Percentiles rank a stretch among this genome's conserved stretches.
phyloP scores from a whole-genome alignment of 1,140 invertebrate species.

The Papilio polyxenes region DNA sequence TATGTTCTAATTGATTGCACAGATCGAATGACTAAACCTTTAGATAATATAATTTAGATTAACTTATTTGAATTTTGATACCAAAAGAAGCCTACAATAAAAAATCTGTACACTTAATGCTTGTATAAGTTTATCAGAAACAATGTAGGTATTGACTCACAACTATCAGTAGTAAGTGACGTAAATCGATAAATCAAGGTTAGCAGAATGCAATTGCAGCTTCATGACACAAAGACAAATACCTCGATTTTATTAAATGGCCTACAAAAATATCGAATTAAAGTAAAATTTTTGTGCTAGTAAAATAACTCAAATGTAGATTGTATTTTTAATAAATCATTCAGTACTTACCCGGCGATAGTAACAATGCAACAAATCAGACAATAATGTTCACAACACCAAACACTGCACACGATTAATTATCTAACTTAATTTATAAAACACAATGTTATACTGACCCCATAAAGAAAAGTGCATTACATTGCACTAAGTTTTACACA shows the following conservation, averaged over 20 bases:
- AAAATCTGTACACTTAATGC: not conserved
- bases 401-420: conserved; percentile 44
- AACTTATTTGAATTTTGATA: no score
- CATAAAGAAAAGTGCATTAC: conserved; percentile 44
- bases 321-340: conserved; percentile 36
- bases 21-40: no score
- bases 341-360: conserved; percentile 65
- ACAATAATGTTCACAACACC: conserved; percentile 50
- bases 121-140: not conserved
- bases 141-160: not conserved
- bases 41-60: no score
- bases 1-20: no score
- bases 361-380: conserved; percentile 46
- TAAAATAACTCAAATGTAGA: not conserved
- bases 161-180: conserved; percentile 44
- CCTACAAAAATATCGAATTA: not conserved
- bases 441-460: not conserved
- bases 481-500: conserved; percentile 38
- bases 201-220: conserved; percentile 60
- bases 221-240: conserved; percentile 43
- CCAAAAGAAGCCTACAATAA: no score
- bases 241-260: not conserved
- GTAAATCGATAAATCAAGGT: conserved; percentile 72
- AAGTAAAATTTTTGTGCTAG: not conserved
- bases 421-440: not conserved